Evolutionary conservation across 53 echinoderm and acorn worm species (phyloP).

Genomic region (Hippasteria phrygiana): DNA sequence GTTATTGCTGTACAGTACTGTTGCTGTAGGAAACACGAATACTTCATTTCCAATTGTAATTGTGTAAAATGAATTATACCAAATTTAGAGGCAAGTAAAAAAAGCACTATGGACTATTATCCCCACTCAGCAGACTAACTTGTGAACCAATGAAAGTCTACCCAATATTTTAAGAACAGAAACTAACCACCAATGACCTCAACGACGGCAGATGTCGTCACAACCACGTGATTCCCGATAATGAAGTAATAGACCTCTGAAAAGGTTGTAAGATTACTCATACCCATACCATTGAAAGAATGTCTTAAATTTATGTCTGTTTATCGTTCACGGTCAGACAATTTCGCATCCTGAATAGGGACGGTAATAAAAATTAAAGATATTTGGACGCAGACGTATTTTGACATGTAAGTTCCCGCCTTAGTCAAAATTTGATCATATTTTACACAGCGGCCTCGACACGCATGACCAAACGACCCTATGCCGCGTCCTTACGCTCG

Average conservation of each 20-base stretch:
- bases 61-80: too few species aligned
- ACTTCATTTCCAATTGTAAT: too few species aligned
- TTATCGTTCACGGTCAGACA: neutral
- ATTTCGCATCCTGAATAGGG: neutral
- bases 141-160: too few species aligned
- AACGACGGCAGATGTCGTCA: neutral
- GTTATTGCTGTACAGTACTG: too few species aligned
- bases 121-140: too few species aligned
- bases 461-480: constrained; percentile 1
- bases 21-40: too few species aligned
- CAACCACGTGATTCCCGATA: neutral
- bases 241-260: neutral
- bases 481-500: constrained; percentile 49
- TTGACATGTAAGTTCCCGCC: constrained; percentile 8
- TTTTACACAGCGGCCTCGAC: constrained; percentile 5
- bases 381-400: neutral
- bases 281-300: neutral
- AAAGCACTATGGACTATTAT: too few species aligned
- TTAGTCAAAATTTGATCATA: constrained; percentile 1
- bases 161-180: neutral
- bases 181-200: neutral
- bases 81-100: too few species aligned
- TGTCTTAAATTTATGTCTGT: neutral
- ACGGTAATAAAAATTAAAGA: neutral
- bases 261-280: neutral